A percentile compares a stretch with the other conserved stretches of the same genome.
These are phyloP conservation scores for Leptothorax acervorum DNA, from an alignment of 2,888 invertebrate species.

Conservation along the genomic window DNA sequence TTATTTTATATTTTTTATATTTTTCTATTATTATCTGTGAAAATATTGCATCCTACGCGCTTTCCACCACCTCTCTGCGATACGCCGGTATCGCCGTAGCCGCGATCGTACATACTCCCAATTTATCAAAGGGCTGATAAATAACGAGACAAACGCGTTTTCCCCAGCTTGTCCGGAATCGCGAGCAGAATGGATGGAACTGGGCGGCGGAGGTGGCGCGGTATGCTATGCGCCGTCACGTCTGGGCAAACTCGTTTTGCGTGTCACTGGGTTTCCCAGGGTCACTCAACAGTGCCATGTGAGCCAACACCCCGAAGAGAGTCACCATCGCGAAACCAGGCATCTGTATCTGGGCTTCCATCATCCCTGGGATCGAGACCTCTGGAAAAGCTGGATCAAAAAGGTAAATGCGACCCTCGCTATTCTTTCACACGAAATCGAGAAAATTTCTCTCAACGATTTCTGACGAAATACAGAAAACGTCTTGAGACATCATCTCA, in stretches of 20 bases:
- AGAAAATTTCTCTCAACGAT: background rate
- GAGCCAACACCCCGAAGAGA: constrained; percentile 65
- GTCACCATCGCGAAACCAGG: constrained; percentile 83
- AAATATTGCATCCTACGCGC: background rate
- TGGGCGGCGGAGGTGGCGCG: constrained; percentile 80
- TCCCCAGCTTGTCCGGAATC: constrained; percentile 80
- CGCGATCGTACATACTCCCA: background rate
- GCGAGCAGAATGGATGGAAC: constrained; percentile 84
- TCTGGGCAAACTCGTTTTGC: constrained; percentile 85
- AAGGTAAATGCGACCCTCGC: constrained; percentile 86
- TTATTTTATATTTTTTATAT: background rate
- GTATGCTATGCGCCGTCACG: constrained; percentile 84
- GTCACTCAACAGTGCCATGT: constrained; percentile 78
- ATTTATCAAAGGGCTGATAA: constrained; percentile 44
- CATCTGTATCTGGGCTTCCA: constrained; percentile 90
- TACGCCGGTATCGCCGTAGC: background rate
- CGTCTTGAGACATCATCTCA: too few species aligned
- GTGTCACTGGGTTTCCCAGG: constrained; percentile 84
- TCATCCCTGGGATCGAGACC: constrained; percentile 89
- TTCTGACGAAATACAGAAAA: background rate
- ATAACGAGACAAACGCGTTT: constrained; percentile 51
- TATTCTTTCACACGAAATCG: constrained; percentile 35
- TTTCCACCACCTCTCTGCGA: background rate
- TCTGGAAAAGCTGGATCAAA: constrained; percentile 89
- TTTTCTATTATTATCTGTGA: background rate